Evolutionary conservation across 64 coral and sea anemone species (phyloP).

Genomic region (Montipora capricornis): DNA sequence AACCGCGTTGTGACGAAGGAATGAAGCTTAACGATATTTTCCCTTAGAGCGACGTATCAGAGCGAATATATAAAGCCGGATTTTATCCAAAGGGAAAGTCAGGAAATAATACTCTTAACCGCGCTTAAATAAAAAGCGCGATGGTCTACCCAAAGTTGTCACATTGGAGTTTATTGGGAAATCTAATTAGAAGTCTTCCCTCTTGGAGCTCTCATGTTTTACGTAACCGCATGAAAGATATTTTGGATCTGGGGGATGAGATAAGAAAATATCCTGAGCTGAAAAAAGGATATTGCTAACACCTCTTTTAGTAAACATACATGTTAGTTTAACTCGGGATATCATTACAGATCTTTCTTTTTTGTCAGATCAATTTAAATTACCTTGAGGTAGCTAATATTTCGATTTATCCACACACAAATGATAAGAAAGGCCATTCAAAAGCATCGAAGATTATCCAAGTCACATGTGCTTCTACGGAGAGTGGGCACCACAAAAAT

Average conservation of each 20-base stretch:
- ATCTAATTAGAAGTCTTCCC: background rate
- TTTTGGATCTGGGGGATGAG: background rate
- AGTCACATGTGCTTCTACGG: too few relatives aligned
- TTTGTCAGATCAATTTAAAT: too few relatives aligned
- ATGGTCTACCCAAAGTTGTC: background rate
- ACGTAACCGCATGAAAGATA: background rate
- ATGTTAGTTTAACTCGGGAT: background rate
- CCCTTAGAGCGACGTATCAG: background rate
- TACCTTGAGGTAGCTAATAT: too few relatives aligned
- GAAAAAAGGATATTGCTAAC: background rate
- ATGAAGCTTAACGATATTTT: background rate
- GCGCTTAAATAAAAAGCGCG: background rate
- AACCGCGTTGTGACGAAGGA: background rate
- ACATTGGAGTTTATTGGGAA: background rate
- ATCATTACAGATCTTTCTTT: background rate
- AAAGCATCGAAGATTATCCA: too few relatives aligned
- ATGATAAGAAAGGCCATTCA: too few relatives aligned
- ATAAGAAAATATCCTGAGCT: background rate
- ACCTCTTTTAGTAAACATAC: background rate
- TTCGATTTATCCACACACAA: too few relatives aligned
- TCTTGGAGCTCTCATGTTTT: background rate
- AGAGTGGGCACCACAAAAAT: too few relatives aligned
- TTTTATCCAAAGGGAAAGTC: background rate
- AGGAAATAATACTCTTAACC: background rate
- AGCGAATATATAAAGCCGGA: background rate